Conservation (phyloP, 2,888 invertebrate species). For the Anoplius nigerrimus region DNA sequence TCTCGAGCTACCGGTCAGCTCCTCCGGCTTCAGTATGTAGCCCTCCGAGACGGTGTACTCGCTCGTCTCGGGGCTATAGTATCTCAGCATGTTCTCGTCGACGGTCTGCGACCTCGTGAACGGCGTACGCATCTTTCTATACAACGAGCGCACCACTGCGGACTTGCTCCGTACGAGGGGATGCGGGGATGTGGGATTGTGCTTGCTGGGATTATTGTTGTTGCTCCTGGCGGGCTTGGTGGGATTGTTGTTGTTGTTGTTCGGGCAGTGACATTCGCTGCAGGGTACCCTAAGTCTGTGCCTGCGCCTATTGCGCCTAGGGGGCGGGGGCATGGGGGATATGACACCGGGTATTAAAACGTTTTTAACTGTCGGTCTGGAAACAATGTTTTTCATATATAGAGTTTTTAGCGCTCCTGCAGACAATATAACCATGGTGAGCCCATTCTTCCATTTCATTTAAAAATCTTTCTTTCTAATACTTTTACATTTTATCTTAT, state of each 20-base stretch:
- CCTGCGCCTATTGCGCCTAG: constrained; percentile 75
- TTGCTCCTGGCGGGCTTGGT: constrained; percentile 64
- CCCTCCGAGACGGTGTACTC: constrained; percentile 69
- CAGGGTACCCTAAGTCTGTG: constrained; percentile 74
- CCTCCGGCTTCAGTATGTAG: constrained; percentile 65
- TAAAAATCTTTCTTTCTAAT: constrained; percentile 18
- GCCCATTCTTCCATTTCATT: constrained; percentile 59
- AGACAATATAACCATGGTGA: constrained; percentile 34
- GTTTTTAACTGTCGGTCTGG: constrained; percentile 75
- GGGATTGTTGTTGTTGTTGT: constrained; percentile 61
- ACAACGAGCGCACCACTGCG: constrained; percentile 75
- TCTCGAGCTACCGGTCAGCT: constrained; percentile 49
- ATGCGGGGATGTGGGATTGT: constrained; percentile 61
- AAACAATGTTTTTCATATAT: constrained; percentile 73
- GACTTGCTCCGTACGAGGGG: constrained; percentile 75
- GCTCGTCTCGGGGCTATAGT: constrained; percentile 70
- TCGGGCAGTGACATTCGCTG: constrained; percentile 73
- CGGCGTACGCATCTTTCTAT: constrained; percentile 73
- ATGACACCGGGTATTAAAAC: constrained; percentile 75
- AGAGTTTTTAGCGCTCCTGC: constrained; percentile 55
- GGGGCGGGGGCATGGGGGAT: constrained; percentile 72
- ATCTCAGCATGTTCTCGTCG: constrained; percentile 72
- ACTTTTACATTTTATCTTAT: constrained; percentile 1
- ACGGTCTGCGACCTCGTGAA: constrained; percentile 73
- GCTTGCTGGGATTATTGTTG: constrained; percentile 58